Percentiles rank a stretch among this genome's conserved stretches.
Conservation (phyloP, 2,888 invertebrate genomes). For the Cremastinae sp. region DNA sequence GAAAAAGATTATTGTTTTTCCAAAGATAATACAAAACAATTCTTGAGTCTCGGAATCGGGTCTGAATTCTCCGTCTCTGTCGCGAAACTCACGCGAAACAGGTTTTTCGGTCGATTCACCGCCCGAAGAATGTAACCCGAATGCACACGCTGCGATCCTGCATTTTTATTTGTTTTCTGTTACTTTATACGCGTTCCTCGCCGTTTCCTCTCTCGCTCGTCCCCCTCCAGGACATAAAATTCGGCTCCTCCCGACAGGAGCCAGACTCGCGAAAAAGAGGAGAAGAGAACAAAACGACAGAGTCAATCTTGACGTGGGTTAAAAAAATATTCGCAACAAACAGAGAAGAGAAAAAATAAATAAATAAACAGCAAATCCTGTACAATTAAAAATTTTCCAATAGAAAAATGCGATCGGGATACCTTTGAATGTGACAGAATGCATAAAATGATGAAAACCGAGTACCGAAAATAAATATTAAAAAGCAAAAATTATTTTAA, state of each 20-base stretch:
- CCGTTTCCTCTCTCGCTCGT: background rate
- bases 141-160: conserved; percentile 32
- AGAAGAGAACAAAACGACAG: no score
- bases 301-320: no score
- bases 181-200: background rate
- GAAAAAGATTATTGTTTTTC: conserved; percentile 1
- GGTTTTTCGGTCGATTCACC: conserved; percentile 55
- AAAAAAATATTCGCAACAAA: no score
- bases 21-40: conserved; percentile 15
- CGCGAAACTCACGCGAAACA: conserved; percentile 36
- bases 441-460: no score
- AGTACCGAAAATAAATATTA: no score
- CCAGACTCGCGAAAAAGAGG: no score
- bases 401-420: no score
- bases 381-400: no score
- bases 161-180: conserved; percentile 30
- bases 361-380: no score
- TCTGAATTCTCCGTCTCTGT: conserved; percentile 8
- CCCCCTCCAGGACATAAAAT: background rate
- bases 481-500: no score
- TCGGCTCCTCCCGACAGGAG: background rate
- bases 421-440: no score
- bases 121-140: conserved; percentile 48
- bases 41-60: background rate
- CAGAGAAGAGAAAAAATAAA: no score